These are phyloP conservation scores for Pteropus rufus DNA, from an alignment of 2,797 vertebrate genomes.

Conservation along the genomic window DNA sequence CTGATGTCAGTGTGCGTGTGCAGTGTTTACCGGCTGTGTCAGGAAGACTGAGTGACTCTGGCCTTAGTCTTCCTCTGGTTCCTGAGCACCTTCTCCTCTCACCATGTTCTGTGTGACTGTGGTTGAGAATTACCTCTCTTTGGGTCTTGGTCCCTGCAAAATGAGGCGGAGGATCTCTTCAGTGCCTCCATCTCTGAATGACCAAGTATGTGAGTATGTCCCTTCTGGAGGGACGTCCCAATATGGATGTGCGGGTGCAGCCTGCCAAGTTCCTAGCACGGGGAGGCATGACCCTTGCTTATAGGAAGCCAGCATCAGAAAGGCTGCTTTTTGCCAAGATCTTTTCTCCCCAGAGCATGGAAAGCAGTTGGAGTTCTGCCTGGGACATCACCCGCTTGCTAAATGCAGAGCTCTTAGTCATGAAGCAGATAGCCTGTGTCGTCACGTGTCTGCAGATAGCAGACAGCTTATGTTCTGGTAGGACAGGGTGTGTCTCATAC, in stretches of 20 bases:
- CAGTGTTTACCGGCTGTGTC: neutral
- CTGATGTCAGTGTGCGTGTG: neutral
- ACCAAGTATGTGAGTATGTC: neutral
- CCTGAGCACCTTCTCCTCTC: neutral
- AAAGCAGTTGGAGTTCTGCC: slow-evolving; percentile 68
- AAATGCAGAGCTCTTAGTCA: slow-evolving; percentile 71
- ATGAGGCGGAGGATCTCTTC: neutral
- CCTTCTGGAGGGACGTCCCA: neutral
- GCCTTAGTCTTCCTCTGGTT: neutral
- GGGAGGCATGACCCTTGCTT: neutral
- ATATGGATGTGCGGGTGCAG: neutral
- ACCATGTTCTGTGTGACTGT: neutral
- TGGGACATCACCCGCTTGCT: slow-evolving; percentile 47
- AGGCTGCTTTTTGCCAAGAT: slow-evolving; percentile 18
- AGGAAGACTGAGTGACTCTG: neutral
- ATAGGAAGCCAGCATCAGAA: slow-evolving; percentile 25
- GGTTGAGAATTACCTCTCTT: neutral
- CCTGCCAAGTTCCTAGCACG: neutral
- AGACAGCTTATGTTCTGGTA: slow-evolving; percentile 18
- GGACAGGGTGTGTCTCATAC: slow-evolving; percentile 53
- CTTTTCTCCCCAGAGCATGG: slow-evolving; percentile 41
- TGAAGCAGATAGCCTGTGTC: slow-evolving; percentile 40
- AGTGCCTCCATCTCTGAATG: neutral
- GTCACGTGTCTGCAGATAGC: slow-evolving; percentile 59
- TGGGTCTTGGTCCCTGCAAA: neutral